phyloP scores from a whole-genome alignment of 2,113 vertebrate species.

The Uropsilus gracilis region DNA sequence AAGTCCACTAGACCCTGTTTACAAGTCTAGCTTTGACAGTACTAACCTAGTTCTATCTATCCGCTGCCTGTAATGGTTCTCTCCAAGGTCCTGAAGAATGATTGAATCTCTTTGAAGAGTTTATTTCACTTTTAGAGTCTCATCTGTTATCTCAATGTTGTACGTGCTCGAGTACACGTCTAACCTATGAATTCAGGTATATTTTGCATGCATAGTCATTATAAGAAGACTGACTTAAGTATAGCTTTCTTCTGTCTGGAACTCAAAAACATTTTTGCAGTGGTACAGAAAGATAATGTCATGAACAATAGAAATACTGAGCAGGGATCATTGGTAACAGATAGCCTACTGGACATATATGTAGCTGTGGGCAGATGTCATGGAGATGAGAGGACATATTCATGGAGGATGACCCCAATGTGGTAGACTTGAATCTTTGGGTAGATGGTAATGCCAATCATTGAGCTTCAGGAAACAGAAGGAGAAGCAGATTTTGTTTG shows the following conservation, averaged over 20 bases:
- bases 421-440: background rate
- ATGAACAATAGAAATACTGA: background rate
- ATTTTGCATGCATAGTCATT: background rate
- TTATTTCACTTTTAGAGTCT: background rate
- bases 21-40: accelerated
- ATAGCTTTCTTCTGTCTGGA: background rate
- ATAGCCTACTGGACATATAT: background rate
- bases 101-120: background rate
- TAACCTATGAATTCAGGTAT: background rate
- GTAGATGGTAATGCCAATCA: background rate
- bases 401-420: background rate
- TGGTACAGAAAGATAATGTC: background rate
- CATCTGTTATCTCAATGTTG: background rate
- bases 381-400: too few relatives aligned
- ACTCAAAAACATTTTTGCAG: background rate
- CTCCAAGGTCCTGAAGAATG: constrained; percentile 66
- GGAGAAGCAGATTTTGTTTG: background rate
- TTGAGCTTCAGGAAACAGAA: background rate
- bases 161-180: background rate
- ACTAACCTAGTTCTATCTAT: background rate
- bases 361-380: background rate
- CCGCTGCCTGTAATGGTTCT: background rate
- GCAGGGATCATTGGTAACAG: background rate
- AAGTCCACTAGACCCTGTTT: background rate
- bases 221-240: background rate